These are phyloP conservation scores for Acrocera orbiculus DNA, from an alignment of 2,888 invertebrate species.

Conservation along the genomic window DNA sequence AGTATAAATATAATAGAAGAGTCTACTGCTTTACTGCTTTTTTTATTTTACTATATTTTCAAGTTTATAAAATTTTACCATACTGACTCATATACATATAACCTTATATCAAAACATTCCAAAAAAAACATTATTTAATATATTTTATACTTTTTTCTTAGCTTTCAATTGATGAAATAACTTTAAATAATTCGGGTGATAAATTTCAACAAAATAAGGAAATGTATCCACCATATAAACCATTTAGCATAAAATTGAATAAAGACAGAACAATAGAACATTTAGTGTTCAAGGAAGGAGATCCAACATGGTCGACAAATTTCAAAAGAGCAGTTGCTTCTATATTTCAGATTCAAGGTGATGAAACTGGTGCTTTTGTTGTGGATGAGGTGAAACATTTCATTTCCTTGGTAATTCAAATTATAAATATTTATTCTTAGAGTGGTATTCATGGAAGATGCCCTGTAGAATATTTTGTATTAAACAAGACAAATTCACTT, in stretches of 20 bases:
- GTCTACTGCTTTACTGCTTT: too few relatives aligned
- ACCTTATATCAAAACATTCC: too few relatives aligned
- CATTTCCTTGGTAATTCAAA: too few relatives aligned
- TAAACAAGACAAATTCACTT: conserved; percentile 27
- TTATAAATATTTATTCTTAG: conserved; percentile 29
- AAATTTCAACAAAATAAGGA: conserved; percentile 30
- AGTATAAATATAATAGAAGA: too few relatives aligned
- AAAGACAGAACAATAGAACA: conserved; percentile 26
- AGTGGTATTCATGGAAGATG: conserved; percentile 40
- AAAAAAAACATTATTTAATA: too few relatives aligned
- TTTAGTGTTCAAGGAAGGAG: conserved; percentile 30
- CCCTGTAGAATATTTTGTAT: conserved; percentile 32
- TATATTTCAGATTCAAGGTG: conserved; percentile 41
- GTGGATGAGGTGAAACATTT: conserved; percentile 28
- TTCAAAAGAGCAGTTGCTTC: conserved; percentile 48
- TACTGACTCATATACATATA: too few relatives aligned
- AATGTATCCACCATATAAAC: conserved; percentile 31
- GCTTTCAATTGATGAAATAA: conserved; percentile 30
- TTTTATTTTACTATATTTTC: too few relatives aligned
- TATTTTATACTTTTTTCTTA: too few relatives aligned
- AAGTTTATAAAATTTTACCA: too few relatives aligned
- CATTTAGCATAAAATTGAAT: conserved; percentile 24
- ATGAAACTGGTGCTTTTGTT: conserved; percentile 29
- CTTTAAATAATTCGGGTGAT: conserved; percentile 29
- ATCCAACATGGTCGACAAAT: conserved; percentile 47